These are phyloP conservation scores for Entomobrya multifasciata DNA, from an alignment of 2,888 invertebrate species.

Conservation along the genomic window DNA sequence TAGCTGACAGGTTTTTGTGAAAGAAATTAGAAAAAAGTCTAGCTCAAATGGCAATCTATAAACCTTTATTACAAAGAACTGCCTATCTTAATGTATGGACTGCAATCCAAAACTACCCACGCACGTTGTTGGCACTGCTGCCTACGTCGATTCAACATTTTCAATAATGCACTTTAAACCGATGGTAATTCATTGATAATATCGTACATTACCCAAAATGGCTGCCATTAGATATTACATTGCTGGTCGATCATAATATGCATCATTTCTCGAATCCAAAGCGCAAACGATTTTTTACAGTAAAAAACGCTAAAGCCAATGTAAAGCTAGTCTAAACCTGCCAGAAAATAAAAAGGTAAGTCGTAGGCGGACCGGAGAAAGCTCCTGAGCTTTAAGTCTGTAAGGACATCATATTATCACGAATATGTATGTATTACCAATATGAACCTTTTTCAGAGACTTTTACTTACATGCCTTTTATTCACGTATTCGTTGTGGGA, in stretches of 20 bases:
- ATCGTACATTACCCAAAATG: conserved; percentile 65
- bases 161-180: conserved; percentile 50
- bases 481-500: not conserved
- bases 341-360: not conserved
- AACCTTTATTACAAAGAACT: too few species aligned
- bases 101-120: not conserved
- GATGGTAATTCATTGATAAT: conserved; percentile 64
- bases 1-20: not conserved
- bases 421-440: too few species aligned
- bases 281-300: conserved; percentile 37
- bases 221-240: conserved; percentile 65
- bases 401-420: conserved; percentile 15
- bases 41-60: too few species aligned
- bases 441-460: not conserved
- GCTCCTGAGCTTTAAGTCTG: not conserved
- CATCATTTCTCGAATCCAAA: conserved; percentile 54
- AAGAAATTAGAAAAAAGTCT: too few species aligned
- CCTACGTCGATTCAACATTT: conserved; percentile 7
- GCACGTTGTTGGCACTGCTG: not conserved
- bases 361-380: not conserved
- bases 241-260: conserved; percentile 47
- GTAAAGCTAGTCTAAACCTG: not conserved
- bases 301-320: not conserved
- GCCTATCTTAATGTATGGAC: not conserved
- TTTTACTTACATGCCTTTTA: not conserved